These are phyloP conservation scores for Acipenser oxyrinchus DNA, from an alignment of 2,797 vertebrate genomes.

Conservation along the genomic window DNA sequence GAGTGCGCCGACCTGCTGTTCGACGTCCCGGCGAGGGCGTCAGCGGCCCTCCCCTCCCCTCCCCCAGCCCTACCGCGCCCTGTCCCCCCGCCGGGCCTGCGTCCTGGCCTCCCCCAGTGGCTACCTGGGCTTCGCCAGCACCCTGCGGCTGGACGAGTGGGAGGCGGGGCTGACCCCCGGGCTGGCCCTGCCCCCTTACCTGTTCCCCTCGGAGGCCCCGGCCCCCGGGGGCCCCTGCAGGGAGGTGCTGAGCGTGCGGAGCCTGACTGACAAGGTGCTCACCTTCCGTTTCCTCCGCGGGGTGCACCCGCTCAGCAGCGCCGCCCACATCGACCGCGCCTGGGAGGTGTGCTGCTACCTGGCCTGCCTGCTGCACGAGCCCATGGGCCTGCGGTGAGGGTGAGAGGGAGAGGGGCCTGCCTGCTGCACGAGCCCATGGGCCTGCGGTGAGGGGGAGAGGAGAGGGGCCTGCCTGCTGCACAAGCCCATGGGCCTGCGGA, in stretches of 20 bases:
- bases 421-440: neutral
- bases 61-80: slow-evolving; percentile 16
- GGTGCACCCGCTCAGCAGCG: slow-evolving; percentile 8
- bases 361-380: slow-evolving; percentile 18
- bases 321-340: slow-evolving; percentile 15
- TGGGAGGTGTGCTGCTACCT: slow-evolving; percentile 27
- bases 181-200: neutral
- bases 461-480: too few relatives aligned
- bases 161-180: neutral
- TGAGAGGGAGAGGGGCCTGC: too few relatives aligned
- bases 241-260: slow-evolving; percentile 21
- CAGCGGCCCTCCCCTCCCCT: neutral
- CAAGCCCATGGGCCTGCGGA: too few relatives aligned
- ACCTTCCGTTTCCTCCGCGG: slow-evolving; percentile 15
- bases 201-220: neutral
- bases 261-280: slow-evolving; percentile 17
- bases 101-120: slow-evolving; percentile 17
- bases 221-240: neutral
- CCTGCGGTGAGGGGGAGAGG: too few relatives aligned
- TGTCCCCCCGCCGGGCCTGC: slow-evolving; percentile 18
- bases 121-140: slow-evolving; percentile 18
- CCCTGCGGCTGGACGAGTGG: slow-evolving; percentile 1
- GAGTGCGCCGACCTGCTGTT: slow-evolving; percentile 35
- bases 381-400: slow-evolving; percentile 1
- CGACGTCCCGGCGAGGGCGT: slow-evolving; percentile 23